Evolutionary conservation across 2,113 vertebrate genomes (phyloP).

Genomic region (Castor canadensis): DNA sequence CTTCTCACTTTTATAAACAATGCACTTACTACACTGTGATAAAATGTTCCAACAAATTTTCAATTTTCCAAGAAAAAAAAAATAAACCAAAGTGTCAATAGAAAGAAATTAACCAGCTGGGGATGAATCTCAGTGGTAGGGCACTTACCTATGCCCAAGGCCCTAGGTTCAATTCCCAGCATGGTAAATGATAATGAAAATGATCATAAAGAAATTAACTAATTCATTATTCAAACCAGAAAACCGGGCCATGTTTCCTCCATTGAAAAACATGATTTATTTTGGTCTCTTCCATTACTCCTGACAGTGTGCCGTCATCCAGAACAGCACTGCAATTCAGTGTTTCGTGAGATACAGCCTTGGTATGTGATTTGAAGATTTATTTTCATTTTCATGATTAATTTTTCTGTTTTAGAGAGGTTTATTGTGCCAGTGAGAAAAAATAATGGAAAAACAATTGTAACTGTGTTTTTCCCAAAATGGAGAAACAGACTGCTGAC

Average conservation of each 20-base stretch:
- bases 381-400: constrained; percentile 22
- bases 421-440: not conserved
- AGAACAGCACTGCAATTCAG: not conserved
- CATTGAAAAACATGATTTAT: not conserved
- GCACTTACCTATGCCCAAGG: too few species aligned
- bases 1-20: constrained; percentile 27
- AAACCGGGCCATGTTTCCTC: not conserved
- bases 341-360: not conserved
- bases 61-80: not conserved
- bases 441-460: not conserved
- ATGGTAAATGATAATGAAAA: not conserved
- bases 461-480: not conserved
- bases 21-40: not conserved
- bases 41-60: not conserved
- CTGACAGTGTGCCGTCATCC: not conserved
- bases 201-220: too few species aligned
- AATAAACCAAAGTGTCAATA: not conserved
- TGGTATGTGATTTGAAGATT: not conserved
- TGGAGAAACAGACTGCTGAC: not conserved
- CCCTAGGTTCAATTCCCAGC: not conserved
- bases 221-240: too few species aligned
- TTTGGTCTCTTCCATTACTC: not conserved
- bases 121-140: not conserved
- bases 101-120: not conserved
- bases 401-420: not conserved